phyloP scores from a whole-genome alignment of 2,797 vertebrate species.

The Epinephelus coioides region DNA sequence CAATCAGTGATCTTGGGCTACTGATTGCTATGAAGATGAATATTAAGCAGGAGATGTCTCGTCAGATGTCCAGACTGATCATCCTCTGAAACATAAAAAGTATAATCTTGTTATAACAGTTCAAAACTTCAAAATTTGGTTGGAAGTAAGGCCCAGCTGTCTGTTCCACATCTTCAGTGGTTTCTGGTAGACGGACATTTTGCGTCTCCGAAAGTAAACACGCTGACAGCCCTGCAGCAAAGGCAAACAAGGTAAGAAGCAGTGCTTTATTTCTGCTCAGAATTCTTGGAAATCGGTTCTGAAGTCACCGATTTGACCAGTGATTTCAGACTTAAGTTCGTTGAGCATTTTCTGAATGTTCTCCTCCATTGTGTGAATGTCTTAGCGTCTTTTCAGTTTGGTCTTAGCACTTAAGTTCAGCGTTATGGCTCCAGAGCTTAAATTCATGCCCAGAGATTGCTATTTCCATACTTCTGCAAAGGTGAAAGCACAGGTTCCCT shows the following conservation, averaged over 20 bases:
- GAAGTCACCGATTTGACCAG: too few species aligned
- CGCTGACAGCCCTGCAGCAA: constrained; percentile 28
- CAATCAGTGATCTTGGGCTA: background rate
- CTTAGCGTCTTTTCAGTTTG: too few species aligned
- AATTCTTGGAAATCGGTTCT: too few species aligned
- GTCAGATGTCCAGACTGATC: constrained; percentile 38
- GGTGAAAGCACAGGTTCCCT: too few species aligned
- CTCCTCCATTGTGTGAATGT: too few species aligned
- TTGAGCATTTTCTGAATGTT: too few species aligned
- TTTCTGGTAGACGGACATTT: constrained; percentile 70
- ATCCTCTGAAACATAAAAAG: constrained; percentile 47
- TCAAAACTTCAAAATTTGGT: background rate
- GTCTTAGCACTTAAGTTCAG: too few species aligned
- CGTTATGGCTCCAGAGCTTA: too few species aligned
- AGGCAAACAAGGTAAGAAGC: constrained; percentile 61
- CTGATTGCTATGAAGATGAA: background rate
- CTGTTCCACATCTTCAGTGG: constrained; percentile 71
- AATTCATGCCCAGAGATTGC: too few species aligned
- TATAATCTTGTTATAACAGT: background rate
- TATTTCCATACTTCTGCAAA: too few species aligned
- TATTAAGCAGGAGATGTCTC: background rate
- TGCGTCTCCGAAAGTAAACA: constrained; percentile 71
- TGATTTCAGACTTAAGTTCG: too few species aligned
- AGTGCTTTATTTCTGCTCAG: too few species aligned
- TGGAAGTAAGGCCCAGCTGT: background rate